Base-by-base conservation (phyloP, 2,888 invertebrate genomes). In the Exephanes ischioxanthus region DNA sequence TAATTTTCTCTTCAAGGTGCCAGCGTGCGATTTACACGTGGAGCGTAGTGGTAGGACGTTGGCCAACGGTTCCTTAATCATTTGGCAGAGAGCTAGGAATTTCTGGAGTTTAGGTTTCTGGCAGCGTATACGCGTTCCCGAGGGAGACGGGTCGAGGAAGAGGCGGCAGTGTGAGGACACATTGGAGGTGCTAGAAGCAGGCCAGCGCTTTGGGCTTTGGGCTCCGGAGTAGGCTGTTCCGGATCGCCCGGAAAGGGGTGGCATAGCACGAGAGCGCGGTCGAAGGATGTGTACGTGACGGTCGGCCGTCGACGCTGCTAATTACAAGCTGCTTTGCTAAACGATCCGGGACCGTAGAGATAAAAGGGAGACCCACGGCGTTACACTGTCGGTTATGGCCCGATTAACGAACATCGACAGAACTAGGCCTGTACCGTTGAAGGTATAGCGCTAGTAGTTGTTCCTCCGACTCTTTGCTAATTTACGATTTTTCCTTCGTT, bases 271-370 rank as follows among this genome's bases (percentile, higher is more conserved):
- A 81, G 63, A 61, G n/a, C n/a, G 7, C 26, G 26, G 78, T 72
- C 68, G 81, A 84, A 81, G 53, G 82, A 78, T 71, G 70, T 68
- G 72, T 19, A 75, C 68, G 68, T 53, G 80, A 81, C 58, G 75
- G 48, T 26, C 33, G 16, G 75, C 37, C 30, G 71, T 37, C 45
- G 78, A 76, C 63, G 75, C 48, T 79, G 71, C 72, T 80, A 85
- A 85, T 85, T 83, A 85, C 80, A 80, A 80, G 77, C 80, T 83
- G 80, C 83, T 85, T 85, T 83, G 80, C 63, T 80, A 80, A 85
- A 83, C 80, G 80, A 77, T 71, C 83, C 66, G 79, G 79, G 85
- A 66, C 70, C 61, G 48, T 48, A 22, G 66, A 37, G 79, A 33
- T 37, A 67, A 80, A 75, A 71, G 71, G 7, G 30, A 48, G 45